These are phyloP conservation scores for Caranx ignobilis DNA, from an alignment of 2,113 vertebrate genomes.

Conservation along the genomic window DNA sequence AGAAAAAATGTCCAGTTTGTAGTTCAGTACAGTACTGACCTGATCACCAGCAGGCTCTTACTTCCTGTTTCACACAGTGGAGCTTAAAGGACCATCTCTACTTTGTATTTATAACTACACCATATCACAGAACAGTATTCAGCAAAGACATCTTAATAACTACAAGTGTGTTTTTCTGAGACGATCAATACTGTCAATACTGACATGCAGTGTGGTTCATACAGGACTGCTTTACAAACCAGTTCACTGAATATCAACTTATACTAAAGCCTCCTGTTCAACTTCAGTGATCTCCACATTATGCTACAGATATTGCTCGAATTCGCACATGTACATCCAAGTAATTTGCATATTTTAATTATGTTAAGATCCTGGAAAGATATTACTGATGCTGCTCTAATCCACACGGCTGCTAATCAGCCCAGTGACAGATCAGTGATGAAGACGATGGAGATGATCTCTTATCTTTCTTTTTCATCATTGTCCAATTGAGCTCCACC, in stretches of 20 bases:
- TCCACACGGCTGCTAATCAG: neutral
- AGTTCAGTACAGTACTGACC: too few relatives aligned
- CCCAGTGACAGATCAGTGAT: slow-evolving; percentile 8
- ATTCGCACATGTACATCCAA: neutral
- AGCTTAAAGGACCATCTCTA: neutral
- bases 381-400: neutral
- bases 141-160: neutral
- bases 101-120: too few relatives aligned
- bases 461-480: slow-evolving; percentile 1
- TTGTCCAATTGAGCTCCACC: neutral
- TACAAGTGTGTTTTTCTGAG: neutral
- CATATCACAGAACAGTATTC: neutral
- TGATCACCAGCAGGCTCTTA: neutral
- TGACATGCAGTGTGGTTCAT: neutral
- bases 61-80: neutral
- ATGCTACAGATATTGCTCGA: neutral
- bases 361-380: slow-evolving; percentile 3
- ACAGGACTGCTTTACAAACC: neutral
- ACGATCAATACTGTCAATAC: neutral
- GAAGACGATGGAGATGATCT: neutral
- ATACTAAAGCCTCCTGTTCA: slow-evolving; percentile 1
- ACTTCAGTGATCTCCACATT: neutral
- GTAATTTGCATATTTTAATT: slow-evolving; percentile 20
- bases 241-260: neutral
- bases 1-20: neutral